Conservation (phyloP, 2,888 invertebrate genomes). For the Drosophila longiperda region DNA sequence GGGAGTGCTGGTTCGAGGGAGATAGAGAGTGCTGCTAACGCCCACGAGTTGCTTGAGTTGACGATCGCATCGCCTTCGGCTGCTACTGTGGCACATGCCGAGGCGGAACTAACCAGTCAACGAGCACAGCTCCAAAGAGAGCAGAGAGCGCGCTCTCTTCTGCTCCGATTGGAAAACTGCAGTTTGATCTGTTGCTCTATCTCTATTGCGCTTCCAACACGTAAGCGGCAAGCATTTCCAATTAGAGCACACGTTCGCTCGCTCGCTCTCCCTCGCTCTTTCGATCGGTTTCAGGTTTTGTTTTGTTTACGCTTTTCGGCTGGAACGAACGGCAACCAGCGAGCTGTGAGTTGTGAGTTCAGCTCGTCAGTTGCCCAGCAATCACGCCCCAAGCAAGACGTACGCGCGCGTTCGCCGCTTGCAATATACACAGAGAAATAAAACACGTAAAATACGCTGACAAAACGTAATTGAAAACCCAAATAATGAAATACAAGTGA, state of each 20-base stretch:
- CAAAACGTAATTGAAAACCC: conserved; percentile 3
- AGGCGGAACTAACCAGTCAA: conserved; percentile 75
- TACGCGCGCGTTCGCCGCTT: conserved; percentile 66
- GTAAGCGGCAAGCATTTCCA: conserved; percentile 56
- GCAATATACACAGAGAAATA: conserved; percentile 6
- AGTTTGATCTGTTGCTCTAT: conserved; percentile 49
- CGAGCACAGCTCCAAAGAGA: conserved; percentile 35
- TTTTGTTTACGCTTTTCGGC: conserved; percentile 76
- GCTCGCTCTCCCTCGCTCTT: conserved; percentile 16
- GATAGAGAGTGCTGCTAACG: conserved; percentile 44
- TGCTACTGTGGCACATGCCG: conserved; percentile 81
- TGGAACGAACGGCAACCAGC: conserved; percentile 59
- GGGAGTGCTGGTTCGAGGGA: neutral
- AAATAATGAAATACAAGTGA: conserved; percentile 6
- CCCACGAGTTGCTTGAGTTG: conserved; percentile 59
- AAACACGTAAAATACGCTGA: conserved; percentile 15
- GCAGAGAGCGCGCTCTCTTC: conserved; percentile 21
- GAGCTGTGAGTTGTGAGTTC: conserved; percentile 16
- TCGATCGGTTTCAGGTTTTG: conserved; percentile 55
- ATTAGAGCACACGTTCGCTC: conserved; percentile 67
- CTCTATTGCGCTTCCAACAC: conserved; percentile 35
- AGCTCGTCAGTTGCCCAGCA: conserved; percentile 59
- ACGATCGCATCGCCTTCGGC: conserved; percentile 69
- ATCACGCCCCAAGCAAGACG: conserved; percentile 72
- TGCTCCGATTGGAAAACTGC: conserved; percentile 83